Evolutionary conservation across 2,797 vertebrate genomes (phyloP), one percentile per base, ranked within the genome.

Genomic region (Chloroceryle inda): DNA sequence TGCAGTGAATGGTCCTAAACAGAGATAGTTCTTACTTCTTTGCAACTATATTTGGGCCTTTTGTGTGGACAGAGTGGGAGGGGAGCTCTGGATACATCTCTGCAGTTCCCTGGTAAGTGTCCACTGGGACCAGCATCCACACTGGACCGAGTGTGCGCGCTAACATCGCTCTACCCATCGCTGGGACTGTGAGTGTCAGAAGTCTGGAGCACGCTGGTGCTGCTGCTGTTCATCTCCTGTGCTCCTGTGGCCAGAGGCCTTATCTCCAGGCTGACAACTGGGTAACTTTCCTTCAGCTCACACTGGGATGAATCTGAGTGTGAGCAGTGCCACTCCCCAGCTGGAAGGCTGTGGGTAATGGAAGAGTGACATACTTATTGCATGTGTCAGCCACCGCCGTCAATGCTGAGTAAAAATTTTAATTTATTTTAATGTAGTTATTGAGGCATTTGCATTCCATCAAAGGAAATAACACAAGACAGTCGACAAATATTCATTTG

Each of bases 101-200:
- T 26, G 53, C 71, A 23, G 16, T 47, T 86, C 56, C 12, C 29
- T 47, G 69, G 56, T 21, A 26, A 80, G 56, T 20, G 31, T 21
- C 62, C n/a, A 3, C 4, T 2, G 2, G 72, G 13, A 56, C 44
- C 0, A 1, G 31, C 6, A 8, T 45, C 42, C 10, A 4, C 0
- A 0, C 0, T 7, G 37, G 44, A 24, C 17, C 0, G 0, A 10
- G 23, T 15, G 45, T 0, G 0, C 2, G 23, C 1, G 4, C 27
- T 3, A 5, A 26, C 2, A 0, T 14, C 44, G 67, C 42, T 8
- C 62, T 27, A 5, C 45, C 45, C 44, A 5, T 27, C 24, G 42
- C n/a, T 75, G 56, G 49, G 18, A 19, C 2, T 1, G 24, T 0
- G 1, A 27, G n/a, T 13, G 16, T 2, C 0, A 0, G 52, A 27